phyloP scores from a whole-genome alignment of 2,797 vertebrate genomes.

The Cossypha dichroa region DNA sequence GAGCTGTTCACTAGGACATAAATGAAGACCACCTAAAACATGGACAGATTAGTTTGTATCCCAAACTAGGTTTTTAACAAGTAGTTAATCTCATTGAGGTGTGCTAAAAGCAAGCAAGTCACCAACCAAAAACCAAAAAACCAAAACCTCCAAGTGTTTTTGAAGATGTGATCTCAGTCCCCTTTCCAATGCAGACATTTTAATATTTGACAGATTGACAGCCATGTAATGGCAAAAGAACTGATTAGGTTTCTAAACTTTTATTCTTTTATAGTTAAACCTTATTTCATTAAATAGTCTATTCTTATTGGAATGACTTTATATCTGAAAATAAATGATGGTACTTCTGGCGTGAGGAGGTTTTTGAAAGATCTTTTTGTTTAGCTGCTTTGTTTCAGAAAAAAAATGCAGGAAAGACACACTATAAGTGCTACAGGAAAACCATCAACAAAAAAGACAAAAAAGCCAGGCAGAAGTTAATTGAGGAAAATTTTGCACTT shows the following conservation, averaged over 20 bases:
- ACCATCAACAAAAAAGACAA: neutral
- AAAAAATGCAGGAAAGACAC: neutral
- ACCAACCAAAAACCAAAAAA: accelerated
- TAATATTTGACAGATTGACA: neutral
- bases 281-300: neutral
- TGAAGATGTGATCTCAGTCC: neutral
- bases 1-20: neutral
- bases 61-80: neutral
- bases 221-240: neutral
- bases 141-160: accelerated
- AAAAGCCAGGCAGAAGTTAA: neutral
- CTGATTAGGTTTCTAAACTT: neutral
- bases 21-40: neutral
- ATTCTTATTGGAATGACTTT: neutral
- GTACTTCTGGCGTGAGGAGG: neutral
- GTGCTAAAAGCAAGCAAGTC: neutral
- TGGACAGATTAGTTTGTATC: neutral
- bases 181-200: neutral
- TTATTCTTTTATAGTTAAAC: neutral
- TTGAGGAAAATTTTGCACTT: neutral
- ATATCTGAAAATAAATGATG: neutral
- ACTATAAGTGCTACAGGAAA: neutral
- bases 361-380: neutral
- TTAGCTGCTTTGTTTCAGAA: neutral
- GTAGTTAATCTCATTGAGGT: neutral